Evolutionary conservation across 2,888 invertebrate species (phyloP), one percentile per base, ranked within the genome.

Genomic region (Sicus ferrugineus): DNA sequence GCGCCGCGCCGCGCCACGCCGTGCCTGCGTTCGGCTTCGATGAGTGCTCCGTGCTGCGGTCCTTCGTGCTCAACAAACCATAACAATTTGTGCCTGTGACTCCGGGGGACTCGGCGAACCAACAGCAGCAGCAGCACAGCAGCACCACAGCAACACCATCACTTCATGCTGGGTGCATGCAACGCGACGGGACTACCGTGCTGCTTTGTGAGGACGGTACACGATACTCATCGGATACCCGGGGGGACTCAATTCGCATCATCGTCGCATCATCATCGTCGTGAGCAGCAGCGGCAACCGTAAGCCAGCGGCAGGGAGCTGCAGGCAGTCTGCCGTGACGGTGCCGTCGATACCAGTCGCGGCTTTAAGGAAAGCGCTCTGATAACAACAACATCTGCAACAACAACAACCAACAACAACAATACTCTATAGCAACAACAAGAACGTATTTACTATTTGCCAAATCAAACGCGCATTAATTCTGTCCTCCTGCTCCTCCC

Each of bases 401-500:
- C 50, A 52, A 23, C 16, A 48, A 48, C 16, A 21, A 21, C 50
- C 11, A 54, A 16, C 54, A 54, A 16, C 23, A 46, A 46, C 46
- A 46, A 46, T 38, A 14, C 38, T 38, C 38, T 9, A 38, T 38
- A 14, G 19, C 46, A 46, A 46, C 46, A 46, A 16, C 46, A 46
- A 46, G 26, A 19, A 16, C 14, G 14, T 58, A 31, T 31, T 46
- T 58, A 38, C 23, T 42, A 31, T 46, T 67, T 67, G 59, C 59
- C 30, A 59, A 67, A 67, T 58, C 67, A 59, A 59, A 48, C 21
- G 58, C 28, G 58, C 58, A 56, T 28, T 46, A 38, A 21, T 58
- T 67, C 50, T 52, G 52, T 46, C 62, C 48, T 48, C 62, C n/a
- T 11, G 6, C 23, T 30, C 38, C 11, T 5, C 46, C 46, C 14